Base-by-base conservation (phyloP, 2,113 vertebrate species). In the Gallinago undulata region DNA sequence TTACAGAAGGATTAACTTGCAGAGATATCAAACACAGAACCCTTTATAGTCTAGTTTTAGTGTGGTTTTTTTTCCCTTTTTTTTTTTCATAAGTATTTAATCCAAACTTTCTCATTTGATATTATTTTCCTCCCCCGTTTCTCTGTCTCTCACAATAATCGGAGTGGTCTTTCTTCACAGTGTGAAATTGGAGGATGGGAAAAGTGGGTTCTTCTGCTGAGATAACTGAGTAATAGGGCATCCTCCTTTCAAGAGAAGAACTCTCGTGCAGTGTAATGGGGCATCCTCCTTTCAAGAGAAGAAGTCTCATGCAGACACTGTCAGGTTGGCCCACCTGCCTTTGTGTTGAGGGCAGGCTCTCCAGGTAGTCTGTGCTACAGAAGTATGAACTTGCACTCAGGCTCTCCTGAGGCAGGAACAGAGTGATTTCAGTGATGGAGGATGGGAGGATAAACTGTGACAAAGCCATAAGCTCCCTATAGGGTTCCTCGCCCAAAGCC, bases 271-370 rank as follows among this genome's bases (percentile, higher is more conserved):
- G 19, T 39, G 56, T 69, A 62, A 82, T 13, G 16, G 19, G 23
- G 4, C 18, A 82, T 41, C 24, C 22, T 83, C 11, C 33, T 84
- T 91, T 66, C 19, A 73, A 53, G 23, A 57, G 23, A 47, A 47
- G 45, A 73, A 41, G 69, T 73, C n/a, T 79, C 24, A 7, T 5
- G 35, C 25, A 18, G 19, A 14, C 0, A 1, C 3, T 4, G 19
- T n/a, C 47, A 67, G 22, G n/a, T 67, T 21, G 70, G 13, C 11
- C 45, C 60, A 6, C 10, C 31, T 77, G 28, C 11, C 5, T 51
- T 82, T 2, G 1, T n/a, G 4, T 0, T 60, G 22, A 47, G 21
- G 19, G 7, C 14, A 4, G 5, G 15, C 0, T 93, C 1, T 78
- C 25, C 31, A 59, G 13, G 19, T 19, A 48, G 4, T 47, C 17